These are phyloP conservation scores for Aphis gossypii DNA, from an alignment of 1,140 invertebrate genomes.

Conservation along the genomic window DNA sequence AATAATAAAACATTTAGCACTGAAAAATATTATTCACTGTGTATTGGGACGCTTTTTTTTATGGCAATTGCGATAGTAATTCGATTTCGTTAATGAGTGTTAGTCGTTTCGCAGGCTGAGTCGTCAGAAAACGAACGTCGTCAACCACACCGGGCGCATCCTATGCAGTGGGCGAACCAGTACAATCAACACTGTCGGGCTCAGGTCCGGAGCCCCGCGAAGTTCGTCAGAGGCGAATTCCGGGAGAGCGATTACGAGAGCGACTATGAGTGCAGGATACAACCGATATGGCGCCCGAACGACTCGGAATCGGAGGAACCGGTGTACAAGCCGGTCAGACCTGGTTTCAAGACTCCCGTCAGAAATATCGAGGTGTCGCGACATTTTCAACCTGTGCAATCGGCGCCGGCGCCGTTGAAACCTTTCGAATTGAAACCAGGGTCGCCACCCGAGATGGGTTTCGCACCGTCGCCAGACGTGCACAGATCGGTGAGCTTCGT, in stretches of 20 bases:
- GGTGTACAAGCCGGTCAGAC: conserved; percentile 69
- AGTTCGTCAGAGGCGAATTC: conserved; percentile 76
- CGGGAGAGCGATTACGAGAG: conserved; percentile 77
- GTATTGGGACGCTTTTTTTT: background rate
- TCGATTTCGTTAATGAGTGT: conserved; percentile 18
- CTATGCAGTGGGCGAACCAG: background rate
- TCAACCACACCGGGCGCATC: background rate
- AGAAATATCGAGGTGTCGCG: background rate
- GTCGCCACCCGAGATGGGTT: conserved; percentile 27
- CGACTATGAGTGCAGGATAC: conserved; percentile 74
- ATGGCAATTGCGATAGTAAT: background rate
- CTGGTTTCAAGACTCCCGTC: conserved; percentile 67
- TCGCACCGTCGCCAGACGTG: background rate
- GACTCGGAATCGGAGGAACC: conserved; percentile 68
- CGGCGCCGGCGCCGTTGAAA: background rate
- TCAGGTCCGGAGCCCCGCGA: conserved; percentile 69
- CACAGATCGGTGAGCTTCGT: background rate
- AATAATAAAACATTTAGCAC: background rate
- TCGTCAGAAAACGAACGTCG: conserved; percentile 12
- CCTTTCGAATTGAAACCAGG: conserved; percentile 43
- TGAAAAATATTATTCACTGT: background rate
- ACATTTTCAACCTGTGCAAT: background rate
- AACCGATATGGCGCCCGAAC: conserved; percentile 69
- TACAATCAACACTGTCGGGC: conserved; percentile 59
- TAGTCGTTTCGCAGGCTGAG: conserved; percentile 36